phyloP scores from a whole-genome alignment of 92 coral and sea anemone genomes.

The Desmophyllum pertusum region DNA sequence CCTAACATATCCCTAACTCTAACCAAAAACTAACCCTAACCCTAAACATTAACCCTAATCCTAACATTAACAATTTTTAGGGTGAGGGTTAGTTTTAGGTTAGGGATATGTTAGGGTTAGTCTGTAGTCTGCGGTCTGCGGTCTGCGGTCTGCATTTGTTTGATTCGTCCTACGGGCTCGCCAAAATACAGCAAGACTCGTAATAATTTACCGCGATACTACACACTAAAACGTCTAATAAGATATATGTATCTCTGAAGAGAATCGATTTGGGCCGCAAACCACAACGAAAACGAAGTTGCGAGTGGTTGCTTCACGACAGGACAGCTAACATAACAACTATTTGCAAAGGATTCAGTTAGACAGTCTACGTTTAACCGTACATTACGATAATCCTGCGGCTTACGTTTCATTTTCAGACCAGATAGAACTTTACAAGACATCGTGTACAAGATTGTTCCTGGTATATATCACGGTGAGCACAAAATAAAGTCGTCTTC shows the following conservation, averaged over 20 bases:
- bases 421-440: constrained; percentile 94
- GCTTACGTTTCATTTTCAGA: constrained; percentile 50
- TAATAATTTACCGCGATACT: too few relatives aligned
- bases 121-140: too few relatives aligned
- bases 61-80: too few relatives aligned
- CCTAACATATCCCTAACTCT: too few relatives aligned
- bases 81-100: too few relatives aligned
- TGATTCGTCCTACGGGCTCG: too few relatives aligned
- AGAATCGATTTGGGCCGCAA: neutral
- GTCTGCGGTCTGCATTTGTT: too few relatives aligned
- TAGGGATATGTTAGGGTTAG: too few relatives aligned
- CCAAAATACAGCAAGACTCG: too few relatives aligned
- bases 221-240: too few relatives aligned
- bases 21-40: too few relatives aligned
- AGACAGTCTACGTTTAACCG: neutral
- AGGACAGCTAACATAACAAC: neutral
- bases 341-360: neutral
- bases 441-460: constrained; percentile 88
- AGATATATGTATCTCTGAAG: neutral
- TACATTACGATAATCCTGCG: neutral
- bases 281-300: neutral
- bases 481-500: neutral
- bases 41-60: too few relatives aligned
- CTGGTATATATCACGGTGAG: constrained; percentile 87
- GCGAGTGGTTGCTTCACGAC: neutral